Percentiles rank a stretch among this genome's conserved stretches.
These are phyloP conservation scores for Acrocephalus arundinaceus DNA, from an alignment of 2,113 vertebrate genomes.

Conservation along the genomic window DNA sequence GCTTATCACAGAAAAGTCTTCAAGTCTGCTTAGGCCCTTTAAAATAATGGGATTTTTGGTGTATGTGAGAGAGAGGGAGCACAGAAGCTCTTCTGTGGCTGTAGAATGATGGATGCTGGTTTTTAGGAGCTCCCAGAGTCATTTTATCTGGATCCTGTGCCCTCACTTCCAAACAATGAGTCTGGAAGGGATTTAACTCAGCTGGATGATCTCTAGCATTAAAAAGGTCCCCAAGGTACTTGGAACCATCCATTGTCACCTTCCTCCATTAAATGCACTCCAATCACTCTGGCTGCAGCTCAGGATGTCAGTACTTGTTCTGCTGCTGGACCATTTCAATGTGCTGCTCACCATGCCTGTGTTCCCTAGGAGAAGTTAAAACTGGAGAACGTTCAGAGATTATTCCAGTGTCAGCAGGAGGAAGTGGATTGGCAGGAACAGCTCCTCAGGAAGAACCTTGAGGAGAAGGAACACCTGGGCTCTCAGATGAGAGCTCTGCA, in stretches of 20 bases:
- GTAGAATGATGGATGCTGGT: neutral
- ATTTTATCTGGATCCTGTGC: neutral
- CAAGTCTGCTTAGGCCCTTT: neutral
- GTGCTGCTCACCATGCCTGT: neutral
- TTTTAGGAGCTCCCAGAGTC: neutral
- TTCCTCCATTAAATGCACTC: neutral
- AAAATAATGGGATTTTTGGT: neutral
- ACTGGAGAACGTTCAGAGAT: conserved; percentile 73
- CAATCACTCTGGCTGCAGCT: neutral
- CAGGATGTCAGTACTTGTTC: neutral
- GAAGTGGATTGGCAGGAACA: conserved; percentile 75
- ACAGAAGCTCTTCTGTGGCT: neutral
- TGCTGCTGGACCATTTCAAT: neutral
- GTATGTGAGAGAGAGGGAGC: neutral
- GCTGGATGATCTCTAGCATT: neutral
- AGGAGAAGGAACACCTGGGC: conserved; percentile 54
- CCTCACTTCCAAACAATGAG: neutral
- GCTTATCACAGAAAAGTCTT: neutral
- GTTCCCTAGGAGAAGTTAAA: conserved; percentile 74
- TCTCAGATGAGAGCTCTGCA: conserved; percentile 60
- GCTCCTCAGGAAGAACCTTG: conserved; percentile 65
- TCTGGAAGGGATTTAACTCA: neutral
- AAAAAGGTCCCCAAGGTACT: neutral
- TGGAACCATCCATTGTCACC: neutral
- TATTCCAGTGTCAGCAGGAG: conserved; percentile 67